phyloP scores from a whole-genome alignment of 2,888 invertebrate species.

The Conistra vaccinii region DNA sequence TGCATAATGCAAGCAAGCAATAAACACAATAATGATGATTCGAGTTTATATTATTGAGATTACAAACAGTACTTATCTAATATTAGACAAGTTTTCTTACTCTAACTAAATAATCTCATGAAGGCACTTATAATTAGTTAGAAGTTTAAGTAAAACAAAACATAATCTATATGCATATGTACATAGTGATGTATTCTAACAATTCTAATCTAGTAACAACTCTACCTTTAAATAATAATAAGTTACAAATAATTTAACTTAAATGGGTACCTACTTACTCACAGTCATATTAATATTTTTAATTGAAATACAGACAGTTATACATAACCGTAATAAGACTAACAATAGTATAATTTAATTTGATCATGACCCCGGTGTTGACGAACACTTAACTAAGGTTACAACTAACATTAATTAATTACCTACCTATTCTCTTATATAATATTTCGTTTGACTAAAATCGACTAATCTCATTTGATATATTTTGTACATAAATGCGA shows the following conservation, averaged over 20 bases:
- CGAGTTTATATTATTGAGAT: constrained; percentile 69
- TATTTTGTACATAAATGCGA: constrained; percentile 49
- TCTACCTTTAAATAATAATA: constrained; percentile 30
- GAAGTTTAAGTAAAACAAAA: constrained; percentile 40
- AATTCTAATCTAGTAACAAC: constrained; percentile 43
- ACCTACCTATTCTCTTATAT: constrained; percentile 40
- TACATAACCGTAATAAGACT: constrained; percentile 15
- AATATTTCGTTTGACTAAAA: constrained; percentile 58
- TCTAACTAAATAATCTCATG: constrained; percentile 66
- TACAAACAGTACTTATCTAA: constrained; percentile 67
- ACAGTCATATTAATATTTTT: constrained; percentile 14
- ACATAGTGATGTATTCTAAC: constrained; percentile 36
- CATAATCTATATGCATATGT: constrained; percentile 36
- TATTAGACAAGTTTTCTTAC: constrained; percentile 63
- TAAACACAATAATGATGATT: constrained; percentile 51
- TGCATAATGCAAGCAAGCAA: constrained; percentile 42
- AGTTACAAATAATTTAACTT: constrained; percentile 44
- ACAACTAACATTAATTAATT: constrained; percentile 30
- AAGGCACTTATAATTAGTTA: constrained; percentile 64
- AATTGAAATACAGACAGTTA: constrained; percentile 12
- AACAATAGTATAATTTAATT: constrained; percentile 35
- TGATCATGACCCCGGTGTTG: constrained; percentile 13
- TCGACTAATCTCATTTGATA: constrained; percentile 60
- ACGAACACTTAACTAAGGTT: constrained; percentile 15
- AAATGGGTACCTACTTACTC: constrained; percentile 1